Percentiles rank a stretch among this genome's conserved stretches.
Conservation (phyloP, 2,888 invertebrate species). For the Lysandra bellargus region DNA sequence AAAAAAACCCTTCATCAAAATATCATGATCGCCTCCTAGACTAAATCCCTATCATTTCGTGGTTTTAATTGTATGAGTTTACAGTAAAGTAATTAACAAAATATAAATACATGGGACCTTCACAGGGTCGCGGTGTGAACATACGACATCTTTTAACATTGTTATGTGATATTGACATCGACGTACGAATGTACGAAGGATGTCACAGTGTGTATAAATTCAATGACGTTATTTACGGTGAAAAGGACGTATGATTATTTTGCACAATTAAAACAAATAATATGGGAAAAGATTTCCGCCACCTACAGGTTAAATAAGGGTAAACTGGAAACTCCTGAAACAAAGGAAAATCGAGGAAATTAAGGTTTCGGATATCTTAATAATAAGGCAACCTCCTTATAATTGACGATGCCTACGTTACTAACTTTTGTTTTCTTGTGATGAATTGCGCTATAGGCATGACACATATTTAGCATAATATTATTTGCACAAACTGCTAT, state of each 20-base stretch:
- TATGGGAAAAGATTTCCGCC: no score
- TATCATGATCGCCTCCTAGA: neutral
- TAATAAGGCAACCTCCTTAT: no score
- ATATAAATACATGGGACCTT: conserved; percentile 1
- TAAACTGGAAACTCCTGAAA: no score
- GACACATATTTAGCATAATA: no score
- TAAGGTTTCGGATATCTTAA: no score
- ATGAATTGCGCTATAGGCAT: no score
- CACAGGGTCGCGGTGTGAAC: neutral
- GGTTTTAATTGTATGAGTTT: neutral
- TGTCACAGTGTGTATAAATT: neutral
- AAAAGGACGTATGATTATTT: fast-evolving
- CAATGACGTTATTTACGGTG: neutral
- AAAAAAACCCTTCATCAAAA: neutral
- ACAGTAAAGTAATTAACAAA: neutral
- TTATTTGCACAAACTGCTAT: no score
- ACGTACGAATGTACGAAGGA: neutral
- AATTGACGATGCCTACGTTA: no score
- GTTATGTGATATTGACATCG: neutral
- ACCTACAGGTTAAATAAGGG: no score
- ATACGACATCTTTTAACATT: neutral
- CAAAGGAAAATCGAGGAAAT: no score
- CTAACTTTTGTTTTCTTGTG: no score
- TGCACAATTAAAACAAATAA: no score
- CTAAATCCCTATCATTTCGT: conserved; percentile 3